A percentile compares a stretch with the other conserved stretches of the same genome.
Conservation (phyloP, 1,140 invertebrate species). For the Magallana angulata region DNA sequence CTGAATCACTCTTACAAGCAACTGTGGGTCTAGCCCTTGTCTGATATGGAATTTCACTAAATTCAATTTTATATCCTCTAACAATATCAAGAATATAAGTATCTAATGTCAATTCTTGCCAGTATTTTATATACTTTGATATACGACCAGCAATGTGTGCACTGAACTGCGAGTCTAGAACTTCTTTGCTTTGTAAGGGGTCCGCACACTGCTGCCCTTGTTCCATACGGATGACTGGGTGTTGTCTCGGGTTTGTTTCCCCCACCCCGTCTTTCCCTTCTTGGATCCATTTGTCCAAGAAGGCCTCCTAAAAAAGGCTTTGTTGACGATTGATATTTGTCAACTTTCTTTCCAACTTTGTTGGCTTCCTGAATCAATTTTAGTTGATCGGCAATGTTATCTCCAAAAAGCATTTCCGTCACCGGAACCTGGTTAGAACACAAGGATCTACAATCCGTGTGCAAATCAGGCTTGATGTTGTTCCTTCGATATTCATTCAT, state of each 20-base stretch:
- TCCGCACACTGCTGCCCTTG: background rate
- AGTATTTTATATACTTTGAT: background rate
- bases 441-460: background rate
- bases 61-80: constrained; percentile 27
- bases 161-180: constrained; percentile 18
- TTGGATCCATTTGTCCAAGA: constrained; percentile 2
- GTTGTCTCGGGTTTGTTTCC: constrained; percentile 13
- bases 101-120: constrained; percentile 7
- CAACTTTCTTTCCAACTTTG: background rate
- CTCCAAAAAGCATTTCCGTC: constrained; percentile 32
- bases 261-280: background rate
- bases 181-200: background rate
- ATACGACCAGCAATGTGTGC: constrained; percentile 30
- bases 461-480: background rate
- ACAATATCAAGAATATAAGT: constrained; percentile 37
- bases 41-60: constrained; percentile 6
- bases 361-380: constrained; percentile 23
- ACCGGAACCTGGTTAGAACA: constrained; percentile 31
- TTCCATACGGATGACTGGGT: background rate
- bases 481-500: constrained; percentile 15
- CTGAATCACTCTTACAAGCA: background rate
- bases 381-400: constrained; percentile 35
- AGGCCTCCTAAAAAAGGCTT: background rate
- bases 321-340: background rate
- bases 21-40: background rate